Conservation (phyloP, 1,140 invertebrate species). For the Drosophila obscura region DNA sequence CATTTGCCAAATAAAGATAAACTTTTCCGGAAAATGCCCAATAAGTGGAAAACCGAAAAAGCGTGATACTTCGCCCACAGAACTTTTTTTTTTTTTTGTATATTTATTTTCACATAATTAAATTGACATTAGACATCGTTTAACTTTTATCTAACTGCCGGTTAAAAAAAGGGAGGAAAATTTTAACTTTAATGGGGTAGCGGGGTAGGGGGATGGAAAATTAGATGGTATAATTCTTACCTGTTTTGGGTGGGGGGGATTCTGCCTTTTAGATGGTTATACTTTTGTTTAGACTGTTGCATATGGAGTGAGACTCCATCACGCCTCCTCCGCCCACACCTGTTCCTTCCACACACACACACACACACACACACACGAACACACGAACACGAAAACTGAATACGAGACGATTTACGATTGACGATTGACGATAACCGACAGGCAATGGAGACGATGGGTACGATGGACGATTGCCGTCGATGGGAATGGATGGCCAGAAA, state of each 20-base stretch:
- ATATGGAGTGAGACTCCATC: constrained; percentile 42
- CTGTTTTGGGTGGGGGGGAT: too few species aligned
- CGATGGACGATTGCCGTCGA: constrained; percentile 27
- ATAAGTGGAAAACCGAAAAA: not conserved
- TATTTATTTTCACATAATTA: constrained; percentile 65
- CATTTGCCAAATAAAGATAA: constrained; percentile 11
- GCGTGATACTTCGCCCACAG: too few species aligned
- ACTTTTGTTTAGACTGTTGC: constrained; percentile 40
- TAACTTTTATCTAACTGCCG: constrained; percentile 58
- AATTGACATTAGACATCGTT: constrained; percentile 70
- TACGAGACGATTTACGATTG: constrained; percentile 29
- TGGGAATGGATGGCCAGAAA: constrained; percentile 32
- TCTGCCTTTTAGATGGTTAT: too few species aligned
- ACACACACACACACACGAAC: constrained; percentile 12
- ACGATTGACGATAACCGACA: constrained; percentile 22
- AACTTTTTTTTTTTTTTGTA: not conserved
- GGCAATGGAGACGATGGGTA: constrained; percentile 4
- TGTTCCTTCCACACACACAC: not conserved
- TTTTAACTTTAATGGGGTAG: not conserved
- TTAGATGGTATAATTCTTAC: too few species aligned
- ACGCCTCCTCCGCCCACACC: too few species aligned
- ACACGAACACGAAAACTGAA: constrained; percentile 4
- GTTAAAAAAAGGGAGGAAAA: not conserved
- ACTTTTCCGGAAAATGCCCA: not conserved
- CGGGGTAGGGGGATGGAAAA: constrained; percentile 1